Evolutionary conservation across 2,113 vertebrate genomes (phyloP), one percentile per base, ranked within the genome.

Genomic region (Fulica atra): DNA sequence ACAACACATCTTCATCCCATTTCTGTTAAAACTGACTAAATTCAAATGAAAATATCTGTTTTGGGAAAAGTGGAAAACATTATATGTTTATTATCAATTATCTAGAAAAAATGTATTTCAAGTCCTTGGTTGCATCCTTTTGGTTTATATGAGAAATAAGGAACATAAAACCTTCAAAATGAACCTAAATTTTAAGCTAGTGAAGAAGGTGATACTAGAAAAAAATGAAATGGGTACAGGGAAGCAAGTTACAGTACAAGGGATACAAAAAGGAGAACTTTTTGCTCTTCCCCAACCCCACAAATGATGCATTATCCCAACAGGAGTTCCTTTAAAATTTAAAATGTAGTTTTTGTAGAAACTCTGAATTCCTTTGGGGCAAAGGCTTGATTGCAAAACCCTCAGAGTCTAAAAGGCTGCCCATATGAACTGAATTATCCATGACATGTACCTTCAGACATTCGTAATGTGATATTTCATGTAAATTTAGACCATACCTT

Each of bases 361-460:
- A 97, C 96, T 86, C 79, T 82, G 88, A 97, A 97, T 94, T 98
- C 98, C 98, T 98, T 85, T 81, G 95, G 97, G 96, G 94, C 59
- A 95, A 93, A 97, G 93, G 94, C 97, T 98, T 98, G 98, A 98
- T 97, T 98, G 97, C 96, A 97, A 96, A 97, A 93, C 97, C 98
- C 96, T 98, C 86, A 89, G 96, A 98, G 94, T 98, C 98, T 98
- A 98, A 98, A 97, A 97, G 96, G 86, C 95, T 97, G 93, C 83
- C 97, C 98, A 98, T 99, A 98, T 98, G 98, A 99, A 98, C 95
- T 95, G 97, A 98, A 99, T 99, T 98, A 99, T 95, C 97, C 95
- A 96, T 98, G 98, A 98, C 98, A 97, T 98, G 98, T 97, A 98
- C 97, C 98, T 99, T 98, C 98, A 98, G 98, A 98, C 98, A 96